phyloP scores from a whole-genome alignment of 1,140 invertebrate species.

The Drosophila watanabei region DNA sequence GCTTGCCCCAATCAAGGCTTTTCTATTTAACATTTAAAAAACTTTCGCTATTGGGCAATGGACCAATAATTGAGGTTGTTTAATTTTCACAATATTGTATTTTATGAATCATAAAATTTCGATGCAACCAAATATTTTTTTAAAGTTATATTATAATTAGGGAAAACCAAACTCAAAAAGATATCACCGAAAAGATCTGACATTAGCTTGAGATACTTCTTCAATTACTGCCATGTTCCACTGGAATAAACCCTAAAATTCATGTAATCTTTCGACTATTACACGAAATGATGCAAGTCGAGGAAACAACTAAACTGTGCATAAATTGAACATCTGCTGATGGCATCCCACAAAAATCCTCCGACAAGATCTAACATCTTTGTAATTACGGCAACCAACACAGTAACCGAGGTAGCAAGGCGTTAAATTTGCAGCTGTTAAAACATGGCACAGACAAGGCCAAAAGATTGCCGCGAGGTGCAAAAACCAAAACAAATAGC shows the following conservation, averaged over 20 bases:
- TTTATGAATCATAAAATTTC: conserved; percentile 7
- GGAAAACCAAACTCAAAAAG: not conserved
- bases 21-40: conserved; percentile 6
- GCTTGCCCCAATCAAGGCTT: not conserved
- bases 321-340: conserved; percentile 50
- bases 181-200: not conserved
- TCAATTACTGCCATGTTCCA: conserved; percentile 9
- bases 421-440: conserved; percentile 75
- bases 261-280: conserved; percentile 27
- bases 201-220: not conserved
- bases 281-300: conserved; percentile 36
- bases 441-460: conserved; percentile 40
- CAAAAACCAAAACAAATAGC: conserved; percentile 69
- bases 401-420: conserved; percentile 45
- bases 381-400: conserved; percentile 64
- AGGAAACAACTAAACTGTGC: conserved; percentile 16
- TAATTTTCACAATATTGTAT: not conserved
- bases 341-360: conserved; percentile 50
- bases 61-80: not conserved
- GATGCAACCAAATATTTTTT: no score
- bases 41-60: conserved; percentile 28
- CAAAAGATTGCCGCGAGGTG: conserved; percentile 24
- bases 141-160: not conserved
- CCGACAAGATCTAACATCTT: conserved; percentile 60
- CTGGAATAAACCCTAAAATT: conserved; percentile 15